These are phyloP conservation scores for Botia almorhae DNA, from an alignment of 2,797 vertebrate genomes.

Conservation along the genomic window DNA sequence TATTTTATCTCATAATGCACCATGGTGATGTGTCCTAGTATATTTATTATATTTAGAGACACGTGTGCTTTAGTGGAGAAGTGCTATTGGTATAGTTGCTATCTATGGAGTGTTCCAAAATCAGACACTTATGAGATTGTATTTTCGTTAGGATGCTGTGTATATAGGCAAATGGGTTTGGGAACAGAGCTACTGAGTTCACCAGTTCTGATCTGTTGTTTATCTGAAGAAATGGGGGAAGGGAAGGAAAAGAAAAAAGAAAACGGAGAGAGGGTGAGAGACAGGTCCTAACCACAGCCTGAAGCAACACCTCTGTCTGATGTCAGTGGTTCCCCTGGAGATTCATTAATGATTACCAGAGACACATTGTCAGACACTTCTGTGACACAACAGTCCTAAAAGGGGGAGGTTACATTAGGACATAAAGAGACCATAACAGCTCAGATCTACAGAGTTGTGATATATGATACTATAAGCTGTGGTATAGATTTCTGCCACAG, in stretches of 20 bases:
- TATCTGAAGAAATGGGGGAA: neutral
- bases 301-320: slow-evolving; percentile 43
- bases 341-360: slow-evolving; percentile 58
- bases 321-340: slow-evolving; percentile 50
- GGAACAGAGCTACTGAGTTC: neutral
- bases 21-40: too few species aligned
- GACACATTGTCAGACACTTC: slow-evolving; percentile 32
- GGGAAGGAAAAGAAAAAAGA: neutral
- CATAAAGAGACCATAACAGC: slow-evolving; percentile 18
- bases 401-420: slow-evolving; percentile 36
- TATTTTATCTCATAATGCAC: too few species aligned
- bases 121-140: neutral
- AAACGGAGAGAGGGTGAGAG: slow-evolving; percentile 16
- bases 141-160: neutral
- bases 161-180: neutral
- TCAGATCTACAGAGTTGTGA: slow-evolving; percentile 23
- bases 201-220: slow-evolving; percentile 4
- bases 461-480: slow-evolving; percentile 30
- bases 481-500: slow-evolving; percentile 1
- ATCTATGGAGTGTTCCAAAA: neutral
- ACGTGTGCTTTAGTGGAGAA: neutral
- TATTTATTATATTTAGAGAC: too few species aligned
- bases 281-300: slow-evolving; percentile 41
- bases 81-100: neutral
- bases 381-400: slow-evolving; percentile 35